A percentile compares a stretch with the other conserved stretches of the same genome.
These are phyloP conservation scores for Rhinoderma darwinii DNA, from an alignment of 2,113 vertebrate genomes.

Conservation along the genomic window DNA sequence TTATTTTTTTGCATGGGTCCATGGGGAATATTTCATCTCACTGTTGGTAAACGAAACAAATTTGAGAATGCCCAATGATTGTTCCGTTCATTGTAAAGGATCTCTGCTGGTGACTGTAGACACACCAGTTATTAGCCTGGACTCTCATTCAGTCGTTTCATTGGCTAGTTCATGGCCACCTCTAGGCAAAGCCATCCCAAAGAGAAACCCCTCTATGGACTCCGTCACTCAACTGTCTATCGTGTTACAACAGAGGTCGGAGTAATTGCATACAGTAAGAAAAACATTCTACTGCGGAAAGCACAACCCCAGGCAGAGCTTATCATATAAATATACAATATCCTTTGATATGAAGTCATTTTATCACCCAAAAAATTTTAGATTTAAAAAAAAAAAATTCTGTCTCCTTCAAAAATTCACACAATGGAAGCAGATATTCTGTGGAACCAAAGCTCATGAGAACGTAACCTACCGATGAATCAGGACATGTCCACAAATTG, in stretches of 20 bases:
- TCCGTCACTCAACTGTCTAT: neutral
- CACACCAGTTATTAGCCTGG: too few species aligned
- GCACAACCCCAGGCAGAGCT: neutral
- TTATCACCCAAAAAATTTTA: neutral
- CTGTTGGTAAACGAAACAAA: neutral
- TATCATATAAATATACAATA: conserved; percentile 1
- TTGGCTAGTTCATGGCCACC: neutral
- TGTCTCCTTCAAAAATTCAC: neutral
- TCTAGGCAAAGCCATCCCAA: neutral
- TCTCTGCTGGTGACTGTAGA: too few species aligned
- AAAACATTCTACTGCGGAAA: neutral
- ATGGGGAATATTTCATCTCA: neutral
- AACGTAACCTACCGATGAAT: neutral
- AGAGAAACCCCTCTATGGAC: neutral
- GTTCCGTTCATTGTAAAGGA: neutral
- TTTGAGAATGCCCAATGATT: too few species aligned
- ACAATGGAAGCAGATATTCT: neutral
- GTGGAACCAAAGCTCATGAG: neutral
- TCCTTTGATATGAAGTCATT: neutral
- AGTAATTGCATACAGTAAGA: neutral
- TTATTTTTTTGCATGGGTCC: neutral
- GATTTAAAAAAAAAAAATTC: too few species aligned
- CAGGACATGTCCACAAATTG: neutral
- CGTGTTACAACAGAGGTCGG: neutral
- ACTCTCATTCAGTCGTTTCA: too few species aligned